Base-by-base conservation (phyloP, 1,140 invertebrate genomes). In the Ylistrum balloti region DNA sequence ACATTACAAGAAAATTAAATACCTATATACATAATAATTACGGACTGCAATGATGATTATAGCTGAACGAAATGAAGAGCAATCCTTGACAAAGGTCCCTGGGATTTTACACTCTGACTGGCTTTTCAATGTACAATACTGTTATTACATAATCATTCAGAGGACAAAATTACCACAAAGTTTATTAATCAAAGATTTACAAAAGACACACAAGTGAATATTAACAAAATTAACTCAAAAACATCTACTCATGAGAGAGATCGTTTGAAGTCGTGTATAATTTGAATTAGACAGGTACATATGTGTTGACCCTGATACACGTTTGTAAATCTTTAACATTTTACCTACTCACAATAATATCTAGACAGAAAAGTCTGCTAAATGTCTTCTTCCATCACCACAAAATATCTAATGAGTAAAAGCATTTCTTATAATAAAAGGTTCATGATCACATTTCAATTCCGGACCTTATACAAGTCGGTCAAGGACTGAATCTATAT, bases 151-250 rank as follows among this genome's bases (percentile, higher is more conserved):
- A 45, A 45, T 45, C 41, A 17, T 0, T 9, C 20, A 45, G 20
- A 45, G 20, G 35, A 17, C 41, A 45, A 13, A 13, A 15, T 45
- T 45, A 15, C 17, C 17, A 45, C 22, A 28, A 74, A 17, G n/a
- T 74, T 28, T 74, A 74, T 74, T 74, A 15, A 45, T 45, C 41
- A 45, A 74, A 74, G n/a, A n/a, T n/a, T n/a, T n/a, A n/a, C n/a
- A n/a, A n/a, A n/a, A n/a, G n/a, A n/a, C n/a, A n/a, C n/a, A n/a
- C n/a, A n/a, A n/a, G n/a, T n/a, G n/a, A n/a, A n/a, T n/a, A n/a
- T n/a, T n/a, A n/a, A n/a, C n/a, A n/a, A n/a, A n/a, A n/a, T 74
- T n/a, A 74, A 74, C 15, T 74, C 56, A 7, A 74, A 0, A 74
- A 28, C 56, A 74, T 74, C 56, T 74, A 74, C 56, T 74, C 56